Percentiles rank a stretch among this genome's conserved stretches.
phyloP scores from a whole-genome alignment of 2,888 invertebrate genomes.

The Torymus texanus region DNA sequence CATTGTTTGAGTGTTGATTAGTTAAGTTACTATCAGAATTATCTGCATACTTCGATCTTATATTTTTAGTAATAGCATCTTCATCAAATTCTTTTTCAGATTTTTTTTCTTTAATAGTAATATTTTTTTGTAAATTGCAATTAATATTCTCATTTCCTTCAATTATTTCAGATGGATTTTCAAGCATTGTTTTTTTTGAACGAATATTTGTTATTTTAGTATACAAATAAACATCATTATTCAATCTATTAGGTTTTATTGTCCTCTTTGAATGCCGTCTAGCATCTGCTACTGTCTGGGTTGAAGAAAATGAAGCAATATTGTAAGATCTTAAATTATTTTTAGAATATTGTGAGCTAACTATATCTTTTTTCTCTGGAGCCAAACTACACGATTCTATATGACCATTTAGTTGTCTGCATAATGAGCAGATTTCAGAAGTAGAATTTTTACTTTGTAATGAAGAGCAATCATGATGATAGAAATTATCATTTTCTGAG shows the following conservation, averaged over 20 bases:
- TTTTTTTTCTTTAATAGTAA: conserved; percentile 22
- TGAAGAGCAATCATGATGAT: conserved; percentile 81
- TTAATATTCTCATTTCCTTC: conserved; percentile 51
- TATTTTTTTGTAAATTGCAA: conserved; percentile 51
- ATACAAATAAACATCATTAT: conserved; percentile 60
- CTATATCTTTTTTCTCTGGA: conserved; percentile 54
- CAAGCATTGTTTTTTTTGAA: conserved; percentile 48
- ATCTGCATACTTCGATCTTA: conserved; percentile 67
- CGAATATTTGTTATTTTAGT: conserved; percentile 54
- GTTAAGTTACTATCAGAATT: conserved; percentile 53
- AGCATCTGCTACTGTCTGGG: conserved; percentile 25
- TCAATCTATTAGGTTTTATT: conserved; percentile 66
- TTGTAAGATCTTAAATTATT: conserved; percentile 16
- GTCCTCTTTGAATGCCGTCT: conserved; percentile 58
- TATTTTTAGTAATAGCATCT: conserved; percentile 70
- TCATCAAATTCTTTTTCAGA: conserved; percentile 44
- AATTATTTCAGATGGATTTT: conserved; percentile 10
- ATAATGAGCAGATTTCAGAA: conserved; percentile 68
- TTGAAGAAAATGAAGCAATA: conserved; percentile 23
- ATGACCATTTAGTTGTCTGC: conserved; percentile 67
- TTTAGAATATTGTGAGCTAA: neutral
- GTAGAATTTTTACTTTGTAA: conserved; percentile 59
- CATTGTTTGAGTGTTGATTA: conserved; percentile 11
- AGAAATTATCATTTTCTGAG: conserved; percentile 85
- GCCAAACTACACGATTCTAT: conserved; percentile 66